Base-by-base conservation (phyloP, 2,113 vertebrate species). In the Dromas ardeola region DNA sequence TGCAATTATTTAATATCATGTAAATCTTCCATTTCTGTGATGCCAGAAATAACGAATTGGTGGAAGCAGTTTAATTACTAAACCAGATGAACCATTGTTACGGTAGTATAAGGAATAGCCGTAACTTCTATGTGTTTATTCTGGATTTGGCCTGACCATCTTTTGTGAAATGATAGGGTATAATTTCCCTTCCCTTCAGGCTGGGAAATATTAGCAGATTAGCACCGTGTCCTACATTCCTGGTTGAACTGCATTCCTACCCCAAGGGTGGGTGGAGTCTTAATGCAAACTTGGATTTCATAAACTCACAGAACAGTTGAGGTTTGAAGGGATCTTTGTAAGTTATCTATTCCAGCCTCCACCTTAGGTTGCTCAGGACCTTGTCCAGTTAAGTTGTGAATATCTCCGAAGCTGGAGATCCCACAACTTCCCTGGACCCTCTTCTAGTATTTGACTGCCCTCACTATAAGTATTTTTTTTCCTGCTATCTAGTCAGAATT, bases 1-100 rank as follows among this genome's bases (percentile, higher is more conserved):
- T 96, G 78, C 23, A 90, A 76, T 87, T 91, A 86, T 90, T 91
- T 90, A 72, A 73, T 90, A 74, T 34, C 22, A 71, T 66, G 42
- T 70, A 74, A 86, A 38, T 29, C n/a, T 88, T 92, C n/a, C 10
- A 38, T 66, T 92, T 83, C 36, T 83, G 40, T 82, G 67, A 40
- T 80, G 29, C 55, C 49, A 70, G 71, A 81, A 86, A 67, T 63
- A 71, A 74, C 42, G 47, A 6, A 34, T 50, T 66, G 14, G 15
- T 86, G 50, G 29, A 77, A 83, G 8, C 14, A 65, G 36, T 53
- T 79, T 67, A 55, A 58, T 69, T 67, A 73, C 53, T 49, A 78
- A 94, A 70, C 14, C 42, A 66, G 15, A 12, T 18, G 15, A 85
- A 47, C 14, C 25, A 16, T n/a, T 72, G 11, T 59, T 63, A 43